Base-by-base conservation (phyloP, 2,113 vertebrate species). In the Turnix velox region DNA sequence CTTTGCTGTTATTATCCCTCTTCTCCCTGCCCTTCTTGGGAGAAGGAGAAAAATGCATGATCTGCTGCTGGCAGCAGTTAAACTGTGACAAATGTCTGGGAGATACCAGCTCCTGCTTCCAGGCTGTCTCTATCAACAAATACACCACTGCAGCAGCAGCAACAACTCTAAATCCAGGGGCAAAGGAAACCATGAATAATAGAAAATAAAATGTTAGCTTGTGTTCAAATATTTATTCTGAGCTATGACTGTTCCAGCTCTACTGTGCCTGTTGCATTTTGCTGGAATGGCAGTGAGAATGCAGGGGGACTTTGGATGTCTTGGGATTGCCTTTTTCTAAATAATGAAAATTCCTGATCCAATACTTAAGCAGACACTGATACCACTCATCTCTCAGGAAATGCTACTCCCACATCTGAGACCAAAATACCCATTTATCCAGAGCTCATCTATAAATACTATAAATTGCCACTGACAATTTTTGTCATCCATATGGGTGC, bases 341-440 rank as follows among this genome's bases (percentile, higher is more conserved):
- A 77, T 30, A 10, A 71, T 0, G 1, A n/a, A 69, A 87, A 84
- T 78, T 19, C 59, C 35, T 22, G 17, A 84, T 66, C 84, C 49
- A 49, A 1, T 42, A 76, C 27, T 55, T 59, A 43, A 46, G 22
- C 58, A 81, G 65, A 43, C 40, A 59, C 7, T 42, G 76, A 80
- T 0, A 0, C 20, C 37, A 27, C 37, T 59, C 51, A 40, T n/a
- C 35, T 74, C 73, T 39, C 0, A 0, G n/a, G 40, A 87, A 23
- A 84, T 23, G 14, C 37, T 51, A 49, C 43, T 52, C 40, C 33
- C 31, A 35, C 10, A 3, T 8, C 45, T 19, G 43, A 67, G 58
- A 69, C 30, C 31, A 35, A 52, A 18, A 5, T 18, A 49, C 5
- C 40, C 31, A 4, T 57, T 75, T 82, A 78, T 10, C 55, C 72